Conservation (phyloP, 2,888 invertebrate genomes). For the Stenichneumon culpator region DNA sequence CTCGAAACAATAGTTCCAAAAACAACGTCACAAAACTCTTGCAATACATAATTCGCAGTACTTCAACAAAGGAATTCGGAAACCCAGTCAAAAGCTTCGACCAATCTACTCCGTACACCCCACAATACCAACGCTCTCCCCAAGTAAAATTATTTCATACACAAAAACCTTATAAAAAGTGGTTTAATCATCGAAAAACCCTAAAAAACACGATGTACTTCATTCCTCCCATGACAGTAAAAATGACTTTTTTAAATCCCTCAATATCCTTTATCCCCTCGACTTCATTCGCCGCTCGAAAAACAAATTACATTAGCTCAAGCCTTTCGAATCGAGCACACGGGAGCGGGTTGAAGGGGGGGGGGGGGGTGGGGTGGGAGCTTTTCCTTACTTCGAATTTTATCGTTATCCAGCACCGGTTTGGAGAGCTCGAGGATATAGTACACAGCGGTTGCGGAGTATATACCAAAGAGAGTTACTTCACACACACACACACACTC, state of each 20-base stretch:
- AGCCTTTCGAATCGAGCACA: neutral
- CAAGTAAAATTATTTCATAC: neutral
- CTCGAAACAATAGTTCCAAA: neutral
- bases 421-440: constrained; percentile 12
- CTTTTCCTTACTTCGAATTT: constrained; percentile 37
- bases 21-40: neutral
- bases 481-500: constrained; percentile 10
- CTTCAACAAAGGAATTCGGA: too few relatives aligned
- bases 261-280: neutral
- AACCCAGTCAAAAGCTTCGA: neutral
- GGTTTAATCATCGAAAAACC: neutral
- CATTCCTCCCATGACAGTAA: neutral
- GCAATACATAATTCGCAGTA: neutral
- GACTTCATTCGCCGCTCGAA: neutral
- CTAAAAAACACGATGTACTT: neutral
- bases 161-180: neutral
- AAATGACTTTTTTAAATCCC: neutral
- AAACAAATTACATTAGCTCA: constrained; percentile 12
- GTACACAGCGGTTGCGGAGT: neutral
- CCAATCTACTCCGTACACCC: too few relatives aligned
- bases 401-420: constrained; percentile 31
- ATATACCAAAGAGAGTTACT: constrained; percentile 9
- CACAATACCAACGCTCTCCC: too few relatives aligned
- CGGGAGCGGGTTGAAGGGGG: neutral
- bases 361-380: too few relatives aligned